Evolutionary conservation across 2,113 vertebrate species (phyloP).

Genomic region (Myrmecophaga tridactyla): DNA sequence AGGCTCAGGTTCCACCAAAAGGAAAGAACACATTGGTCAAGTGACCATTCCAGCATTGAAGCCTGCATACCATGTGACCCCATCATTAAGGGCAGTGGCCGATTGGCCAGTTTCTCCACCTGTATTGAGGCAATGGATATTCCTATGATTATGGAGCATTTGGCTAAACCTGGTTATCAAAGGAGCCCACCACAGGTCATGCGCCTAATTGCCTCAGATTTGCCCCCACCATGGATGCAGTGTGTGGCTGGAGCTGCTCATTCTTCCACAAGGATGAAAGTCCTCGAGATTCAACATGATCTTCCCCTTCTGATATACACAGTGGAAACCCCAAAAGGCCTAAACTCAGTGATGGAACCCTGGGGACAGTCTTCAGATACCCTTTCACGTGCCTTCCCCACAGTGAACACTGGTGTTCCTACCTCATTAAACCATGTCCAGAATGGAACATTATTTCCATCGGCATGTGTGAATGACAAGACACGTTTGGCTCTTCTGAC

Average conservation of each 20-base stretch:
- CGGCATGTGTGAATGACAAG: slow-evolving; percentile 48
- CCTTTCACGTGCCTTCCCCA: slow-evolving; percentile 4
- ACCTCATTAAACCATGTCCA: slow-evolving; percentile 37
- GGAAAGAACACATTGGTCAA: slow-evolving; percentile 9
- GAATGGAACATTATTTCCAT: slow-evolving; percentile 32
- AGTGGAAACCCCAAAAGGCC: slow-evolving; percentile 31
- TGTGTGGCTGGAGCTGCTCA: background rate
- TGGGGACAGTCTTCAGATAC: background rate
- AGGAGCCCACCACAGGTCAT: slow-evolving; percentile 33
- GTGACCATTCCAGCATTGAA: background rate
- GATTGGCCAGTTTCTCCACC: background rate
- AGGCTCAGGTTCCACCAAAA: slow-evolving; percentile 67
- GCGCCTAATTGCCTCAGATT: slow-evolving; percentile 53
- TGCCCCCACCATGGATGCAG: background rate
- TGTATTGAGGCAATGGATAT: slow-evolving; percentile 61
- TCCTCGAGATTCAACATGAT: background rate
- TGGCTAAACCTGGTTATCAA: slow-evolving; percentile 34
- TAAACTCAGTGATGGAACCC: slow-evolving; percentile 16
- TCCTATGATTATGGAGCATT: slow-evolving; percentile 68
- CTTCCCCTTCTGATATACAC: slow-evolving; percentile 23
- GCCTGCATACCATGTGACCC: background rate
- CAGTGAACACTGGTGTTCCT: background rate
- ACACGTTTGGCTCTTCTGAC: no score
- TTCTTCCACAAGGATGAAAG: slow-evolving; percentile 22
- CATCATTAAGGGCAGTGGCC: background rate